Base-by-base conservation (phyloP, 2,797 vertebrate species). In the Alosa sapidissima region DNA sequence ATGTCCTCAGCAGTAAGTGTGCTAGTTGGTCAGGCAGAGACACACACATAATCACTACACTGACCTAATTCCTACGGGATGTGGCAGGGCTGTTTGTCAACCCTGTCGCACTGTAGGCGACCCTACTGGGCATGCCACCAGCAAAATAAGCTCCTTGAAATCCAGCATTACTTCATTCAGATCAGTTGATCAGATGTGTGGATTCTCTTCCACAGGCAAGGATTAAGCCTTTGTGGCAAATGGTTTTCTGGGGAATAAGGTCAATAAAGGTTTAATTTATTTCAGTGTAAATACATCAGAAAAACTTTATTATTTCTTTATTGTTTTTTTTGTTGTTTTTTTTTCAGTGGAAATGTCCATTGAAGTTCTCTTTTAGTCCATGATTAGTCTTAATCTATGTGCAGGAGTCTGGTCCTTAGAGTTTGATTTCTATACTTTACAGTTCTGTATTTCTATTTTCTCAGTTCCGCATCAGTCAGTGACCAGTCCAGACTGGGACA, bases 1-100 rank as follows among this genome's bases (percentile, higher is more conserved):
- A 49, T 62, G 82, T 89, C 89, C 86, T 90, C 87, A 90, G 90
- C 81, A 90, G 94, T 95, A 93, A 92, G 93, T 92, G n/a, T 87
- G 89, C 90, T 87, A 91, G 84, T 86, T 36, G 81, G 87, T 88
- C 87, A 88, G 83, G 41, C 36, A 82, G 62, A 78, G 82, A 16
- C 16, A 55, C 82, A 58, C 84, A 83, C 81, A 87, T 84, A 88
- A 89, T 87, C 85, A 84, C 33, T 52, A 49, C 81, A 5, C 55
- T 83, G 83, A 86, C 81, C 85, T 84, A 84, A 81, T 88, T 86
- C 33, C 33, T 33, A 21, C 3, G 78, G 86, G 82, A 60, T 55
- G 55, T 54, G 60, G 21, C 45, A 81, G 81, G 47, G 60, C 11
- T 82, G 60, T 81, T 85, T 62, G 58, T 82, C 19, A 81, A 58